Conservation (phyloP, 2,113 vertebrate species). For the Heptranchias perlo region DNA sequence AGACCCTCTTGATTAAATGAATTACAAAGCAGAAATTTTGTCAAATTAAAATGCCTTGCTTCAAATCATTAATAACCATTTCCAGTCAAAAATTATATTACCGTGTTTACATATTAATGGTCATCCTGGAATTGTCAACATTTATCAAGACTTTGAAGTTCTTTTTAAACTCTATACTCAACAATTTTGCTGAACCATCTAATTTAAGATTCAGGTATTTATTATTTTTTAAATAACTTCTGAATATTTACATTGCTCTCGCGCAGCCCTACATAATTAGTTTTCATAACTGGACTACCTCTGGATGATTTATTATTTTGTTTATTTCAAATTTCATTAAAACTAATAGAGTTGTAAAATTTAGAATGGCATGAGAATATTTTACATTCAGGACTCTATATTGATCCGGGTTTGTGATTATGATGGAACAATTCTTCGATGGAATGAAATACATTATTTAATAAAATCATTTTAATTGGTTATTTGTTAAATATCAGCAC, state of each 20-base stretch:
- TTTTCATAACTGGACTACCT: neutral
- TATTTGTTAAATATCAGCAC: conserved; percentile 53
- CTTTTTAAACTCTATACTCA: neutral
- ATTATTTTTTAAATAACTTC: neutral
- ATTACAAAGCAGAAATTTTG: neutral
- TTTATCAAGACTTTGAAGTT: neutral
- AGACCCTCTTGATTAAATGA: neutral
- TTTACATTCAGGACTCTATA: neutral
- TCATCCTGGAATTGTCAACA: neutral
- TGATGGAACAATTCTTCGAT: neutral
- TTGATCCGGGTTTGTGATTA: neutral
- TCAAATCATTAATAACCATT: neutral
- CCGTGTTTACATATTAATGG: neutral
- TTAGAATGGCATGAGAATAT: neutral
- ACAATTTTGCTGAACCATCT: neutral
- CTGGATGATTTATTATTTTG: neutral
- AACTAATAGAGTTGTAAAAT: neutral
- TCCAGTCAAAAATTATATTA: neutral
- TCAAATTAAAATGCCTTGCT: neutral
- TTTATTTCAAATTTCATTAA: neutral
- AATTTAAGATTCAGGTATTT: neutral
- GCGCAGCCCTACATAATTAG: neutral
- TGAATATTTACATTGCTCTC: neutral
- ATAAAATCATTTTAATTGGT: neutral
- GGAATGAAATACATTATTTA: neutral